These are phyloP conservation scores for Notospermus geniculatus DNA, from an alignment of 1,140 invertebrate species.

Conservation along the genomic window DNA sequence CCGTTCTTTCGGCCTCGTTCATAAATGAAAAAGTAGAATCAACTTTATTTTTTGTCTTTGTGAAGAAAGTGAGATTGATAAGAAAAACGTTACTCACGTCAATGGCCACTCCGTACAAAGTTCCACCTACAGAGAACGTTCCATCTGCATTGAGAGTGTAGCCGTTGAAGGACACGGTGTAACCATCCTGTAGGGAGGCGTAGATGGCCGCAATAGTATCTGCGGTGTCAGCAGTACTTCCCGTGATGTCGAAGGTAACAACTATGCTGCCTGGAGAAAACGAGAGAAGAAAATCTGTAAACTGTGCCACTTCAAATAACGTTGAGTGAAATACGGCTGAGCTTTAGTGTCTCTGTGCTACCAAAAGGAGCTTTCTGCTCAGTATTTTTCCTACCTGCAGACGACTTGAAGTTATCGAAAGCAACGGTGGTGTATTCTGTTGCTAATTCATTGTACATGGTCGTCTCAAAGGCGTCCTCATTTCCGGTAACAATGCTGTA, in stretches of 20 bases:
- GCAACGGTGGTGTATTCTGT: slow-evolving; percentile 3
- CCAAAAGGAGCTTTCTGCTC: not conserved
- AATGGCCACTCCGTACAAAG: not conserved
- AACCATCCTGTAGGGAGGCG: not conserved
- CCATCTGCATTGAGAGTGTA: slow-evolving; percentile 3
- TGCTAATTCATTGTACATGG: not conserved
- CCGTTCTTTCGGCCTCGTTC: too few relatives aligned
- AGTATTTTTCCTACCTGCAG: not conserved
- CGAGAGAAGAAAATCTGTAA: not conserved
- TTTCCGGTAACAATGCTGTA: not conserved
- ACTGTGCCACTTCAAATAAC: not conserved
- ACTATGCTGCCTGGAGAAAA: not conserved
- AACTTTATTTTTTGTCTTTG: too few relatives aligned
- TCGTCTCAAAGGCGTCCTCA: not conserved
- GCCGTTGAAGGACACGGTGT: slow-evolving; percentile 1
- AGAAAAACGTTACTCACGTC: too few relatives aligned
- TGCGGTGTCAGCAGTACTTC: not conserved
- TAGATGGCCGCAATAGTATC: not conserved
- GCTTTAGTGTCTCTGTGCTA: not conserved
- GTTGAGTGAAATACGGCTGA: not conserved
- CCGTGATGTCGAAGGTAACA: not conserved
- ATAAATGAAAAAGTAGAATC: too few relatives aligned
- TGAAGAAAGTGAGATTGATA: too few relatives aligned
- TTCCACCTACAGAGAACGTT: not conserved
- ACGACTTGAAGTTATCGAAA: not conserved